Base-by-base conservation (phyloP, 2,113 vertebrate genomes). In the Chionomys nivalis region DNA sequence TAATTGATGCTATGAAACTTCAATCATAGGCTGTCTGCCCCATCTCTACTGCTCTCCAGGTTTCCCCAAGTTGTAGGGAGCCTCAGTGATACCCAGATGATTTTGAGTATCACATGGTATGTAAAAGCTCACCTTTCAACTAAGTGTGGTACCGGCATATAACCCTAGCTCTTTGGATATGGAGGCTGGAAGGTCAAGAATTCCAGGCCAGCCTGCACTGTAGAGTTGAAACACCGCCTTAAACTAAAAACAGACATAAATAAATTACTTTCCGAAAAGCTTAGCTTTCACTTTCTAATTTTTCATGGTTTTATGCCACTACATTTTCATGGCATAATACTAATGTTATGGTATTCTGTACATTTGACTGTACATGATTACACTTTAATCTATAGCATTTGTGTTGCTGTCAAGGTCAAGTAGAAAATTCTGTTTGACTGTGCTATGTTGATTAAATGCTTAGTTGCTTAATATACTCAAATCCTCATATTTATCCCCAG, bases 371-470 rank as follows among this genome's bases (percentile, higher is more conserved):
- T 89, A 87, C 47, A 61, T 63, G 63, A 78, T 14, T 78, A n/a
- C 5, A 44, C 31, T 73, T 28, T 88, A 79, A 96, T 86, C 79
- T 91, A n/a, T 90, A 83, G 87, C 79, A 55, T 26, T 26, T 63
- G 76, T 90, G 95, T 86, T 78, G 44, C 8, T 90, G 12, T 66
- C 52, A 95, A 68, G 31, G 61, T 89, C 61, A 61, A 89, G 76
- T 88, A 78, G 76, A 72, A 93, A 91, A 39, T 61, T 58, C 47
- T 26, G 1, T 65, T 19, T 94, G n/a, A 70, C 91, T 86, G 73
- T 1, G 36, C 33, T 44, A 5, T 24, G 2, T 49, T 13, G 11
- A 91, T 4, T 91, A 42, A 68, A 13, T 92, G 28, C 3, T 73
- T 24, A 4, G 31, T 55, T 66, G 87, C 11, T 73, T 42, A 31